phyloP scores from a whole-genome alignment of 2,888 invertebrate genomes.

The Phrixothrix hirtus region DNA sequence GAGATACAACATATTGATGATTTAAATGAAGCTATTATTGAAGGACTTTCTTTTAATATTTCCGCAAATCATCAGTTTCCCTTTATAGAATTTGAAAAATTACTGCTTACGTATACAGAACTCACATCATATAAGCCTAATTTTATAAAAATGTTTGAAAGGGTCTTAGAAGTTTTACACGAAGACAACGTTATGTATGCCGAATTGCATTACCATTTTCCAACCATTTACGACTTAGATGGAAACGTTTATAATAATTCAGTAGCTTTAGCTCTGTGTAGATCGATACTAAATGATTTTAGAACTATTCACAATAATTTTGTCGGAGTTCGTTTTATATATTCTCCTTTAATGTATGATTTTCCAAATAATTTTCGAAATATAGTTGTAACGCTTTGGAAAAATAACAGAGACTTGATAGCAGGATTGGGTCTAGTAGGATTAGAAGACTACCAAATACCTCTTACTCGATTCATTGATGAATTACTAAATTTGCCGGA shows the following conservation, averaged over 20 bases:
- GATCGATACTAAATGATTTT: constrained; percentile 61
- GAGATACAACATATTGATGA: not conserved
- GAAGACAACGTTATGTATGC: constrained; percentile 9
- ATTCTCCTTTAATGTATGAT: not conserved
- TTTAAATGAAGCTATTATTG: constrained; percentile 3
- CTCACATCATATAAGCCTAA: constrained; percentile 2
- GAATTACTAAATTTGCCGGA: constrained; percentile 34
- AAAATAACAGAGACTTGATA: not conserved
- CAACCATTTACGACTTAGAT: constrained; percentile 76
- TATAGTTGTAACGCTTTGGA: not conserved
- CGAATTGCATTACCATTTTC: constrained; percentile 60
- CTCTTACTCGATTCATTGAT: constrained; percentile 35
- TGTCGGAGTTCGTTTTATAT: constrained; percentile 47
- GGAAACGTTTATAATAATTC: constrained; percentile 53
- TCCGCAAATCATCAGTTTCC: not conserved
- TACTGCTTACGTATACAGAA: not conserved
- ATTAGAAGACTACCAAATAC: constrained; percentile 54
- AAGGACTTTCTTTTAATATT: not conserved
- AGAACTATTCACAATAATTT: constrained; percentile 66
- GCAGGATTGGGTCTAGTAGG: constrained; percentile 2
- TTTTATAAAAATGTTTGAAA: not conserved
- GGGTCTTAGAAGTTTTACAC: constrained; percentile 1
- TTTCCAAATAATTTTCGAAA: not conserved
- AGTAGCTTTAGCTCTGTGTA: not conserved
- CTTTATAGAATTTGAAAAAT: not conserved